These are phyloP conservation scores for Lacerta bilineata DNA, from an alignment of 2,797 vertebrate species.

Conservation along the genomic window DNA sequence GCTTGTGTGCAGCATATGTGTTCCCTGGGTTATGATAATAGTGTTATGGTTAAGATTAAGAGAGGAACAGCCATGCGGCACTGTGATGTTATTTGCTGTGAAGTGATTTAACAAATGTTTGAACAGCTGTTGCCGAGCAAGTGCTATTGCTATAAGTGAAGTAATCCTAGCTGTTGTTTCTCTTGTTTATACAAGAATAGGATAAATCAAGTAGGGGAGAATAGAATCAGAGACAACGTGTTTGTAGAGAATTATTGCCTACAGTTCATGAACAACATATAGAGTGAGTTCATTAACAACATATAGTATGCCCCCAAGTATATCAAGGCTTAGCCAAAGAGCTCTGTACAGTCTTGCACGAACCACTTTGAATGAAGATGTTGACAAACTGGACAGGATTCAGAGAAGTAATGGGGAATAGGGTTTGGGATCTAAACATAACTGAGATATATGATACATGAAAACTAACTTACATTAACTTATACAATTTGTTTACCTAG, in stretches of 20 bases:
- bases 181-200: constrained; percentile 51
- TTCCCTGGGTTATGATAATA: constrained; percentile 45
- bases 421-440: background rate
- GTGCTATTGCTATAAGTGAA: constrained; percentile 40
- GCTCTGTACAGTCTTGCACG: background rate
- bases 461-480: background rate
- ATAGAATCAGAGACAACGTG: background rate
- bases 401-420: background rate
- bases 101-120: constrained; percentile 77
- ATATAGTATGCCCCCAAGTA: background rate
- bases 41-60: constrained; percentile 55
- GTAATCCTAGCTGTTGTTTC: constrained; percentile 46
- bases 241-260: constrained; percentile 30
- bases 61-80: constrained; percentile 37
- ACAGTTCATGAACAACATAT: background rate
- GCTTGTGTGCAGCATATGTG: constrained; percentile 29
- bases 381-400: background rate
- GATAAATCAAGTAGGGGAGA: constrained; percentile 34
- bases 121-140: constrained; percentile 65
- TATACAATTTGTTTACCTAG: background rate
- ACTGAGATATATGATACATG: background rate
- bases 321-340: background rate
- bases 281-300: constrained; percentile 16
- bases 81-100: constrained; percentile 64
- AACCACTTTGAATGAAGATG: background rate